Percentiles rank a stretch among this genome's conserved stretches.
These are phyloP conservation scores for Pheosia tremula DNA, from an alignment of 2,888 invertebrate genomes.

Conservation along the genomic window DNA sequence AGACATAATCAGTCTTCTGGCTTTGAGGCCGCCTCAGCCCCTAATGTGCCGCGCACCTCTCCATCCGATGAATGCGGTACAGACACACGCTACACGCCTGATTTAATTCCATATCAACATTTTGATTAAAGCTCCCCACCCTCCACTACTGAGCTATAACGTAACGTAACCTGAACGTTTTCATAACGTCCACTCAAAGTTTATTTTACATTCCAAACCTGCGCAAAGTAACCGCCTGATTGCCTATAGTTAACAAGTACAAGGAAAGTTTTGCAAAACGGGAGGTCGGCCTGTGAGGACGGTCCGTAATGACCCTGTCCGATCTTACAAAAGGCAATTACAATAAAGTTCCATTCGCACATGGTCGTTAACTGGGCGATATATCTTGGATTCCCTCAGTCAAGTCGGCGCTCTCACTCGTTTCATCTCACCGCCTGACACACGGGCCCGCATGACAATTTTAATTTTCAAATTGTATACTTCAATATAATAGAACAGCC, in stretches of 20 bases:
- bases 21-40: constrained; percentile 81
- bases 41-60: constrained; percentile 78
- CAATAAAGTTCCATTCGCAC: constrained; percentile 84
- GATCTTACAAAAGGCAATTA: constrained; percentile 85
- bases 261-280: constrained; percentile 72
- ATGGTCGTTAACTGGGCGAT: constrained; percentile 83
- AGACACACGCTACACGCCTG: constrained; percentile 60
- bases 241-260: constrained; percentile 52
- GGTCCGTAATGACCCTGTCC: constrained; percentile 79
- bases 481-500: background rate
- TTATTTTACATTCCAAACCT: constrained; percentile 48
- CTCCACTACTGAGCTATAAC: constrained; percentile 3
- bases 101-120: constrained; percentile 60
- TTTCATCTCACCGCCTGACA: constrained; percentile 54
- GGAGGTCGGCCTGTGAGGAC: constrained; percentile 71
- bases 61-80: constrained; percentile 78
- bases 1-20: constrained; percentile 85
- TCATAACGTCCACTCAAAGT: constrained; percentile 8
- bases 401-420: constrained; percentile 63
- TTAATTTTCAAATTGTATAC: constrained; percentile 32
- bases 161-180: background rate
- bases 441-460: constrained; percentile 22
- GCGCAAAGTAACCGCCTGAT: constrained; percentile 30
- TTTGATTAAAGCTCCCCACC: constrained; percentile 41
- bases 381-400: constrained; percentile 78